Conservation (phyloP, 2,113 vertebrate species). For the pig (Sus scrofa) region DNA sequence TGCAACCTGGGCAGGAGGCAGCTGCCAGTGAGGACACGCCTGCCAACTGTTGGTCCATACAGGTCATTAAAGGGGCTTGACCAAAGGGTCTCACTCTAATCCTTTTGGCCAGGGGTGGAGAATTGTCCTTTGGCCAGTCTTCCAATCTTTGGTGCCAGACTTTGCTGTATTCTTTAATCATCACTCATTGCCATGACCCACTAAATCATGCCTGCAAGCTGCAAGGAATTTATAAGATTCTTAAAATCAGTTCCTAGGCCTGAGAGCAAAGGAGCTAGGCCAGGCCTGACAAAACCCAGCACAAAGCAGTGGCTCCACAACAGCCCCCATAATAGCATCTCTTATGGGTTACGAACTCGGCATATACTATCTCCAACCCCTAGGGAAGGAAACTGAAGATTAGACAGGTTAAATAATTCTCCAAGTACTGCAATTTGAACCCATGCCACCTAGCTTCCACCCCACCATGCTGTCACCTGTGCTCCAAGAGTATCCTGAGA, state of each 20-base stretch:
- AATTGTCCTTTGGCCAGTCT: slow-evolving; percentile 28
- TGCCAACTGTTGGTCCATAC: background rate
- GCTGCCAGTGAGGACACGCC: background rate
- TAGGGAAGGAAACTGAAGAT: background rate
- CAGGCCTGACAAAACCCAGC: background rate
- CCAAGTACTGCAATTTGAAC: background rate
- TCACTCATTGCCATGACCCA: background rate
- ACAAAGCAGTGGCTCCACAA: background rate
- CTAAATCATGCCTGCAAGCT: background rate
- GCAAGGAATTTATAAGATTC: background rate
- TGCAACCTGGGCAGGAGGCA: background rate
- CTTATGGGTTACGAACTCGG: background rate
- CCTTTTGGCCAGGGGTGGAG: background rate
- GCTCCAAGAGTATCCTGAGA: background rate
- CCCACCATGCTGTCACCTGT: background rate
- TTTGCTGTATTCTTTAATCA: slow-evolving; percentile 14
- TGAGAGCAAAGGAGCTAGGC: background rate
- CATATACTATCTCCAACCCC: background rate
- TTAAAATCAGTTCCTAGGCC: slow-evolving; percentile 33
- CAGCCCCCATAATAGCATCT: background rate
- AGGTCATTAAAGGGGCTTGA: background rate
- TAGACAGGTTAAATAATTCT: background rate
- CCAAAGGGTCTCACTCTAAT: background rate
- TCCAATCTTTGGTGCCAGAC: background rate
- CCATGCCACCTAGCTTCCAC: background rate